Evolutionary conservation across 2,888 invertebrate genomes (phyloP), one percentile per base, ranked within the genome.

Genomic region (Pharmacophagus antenor): DNA sequence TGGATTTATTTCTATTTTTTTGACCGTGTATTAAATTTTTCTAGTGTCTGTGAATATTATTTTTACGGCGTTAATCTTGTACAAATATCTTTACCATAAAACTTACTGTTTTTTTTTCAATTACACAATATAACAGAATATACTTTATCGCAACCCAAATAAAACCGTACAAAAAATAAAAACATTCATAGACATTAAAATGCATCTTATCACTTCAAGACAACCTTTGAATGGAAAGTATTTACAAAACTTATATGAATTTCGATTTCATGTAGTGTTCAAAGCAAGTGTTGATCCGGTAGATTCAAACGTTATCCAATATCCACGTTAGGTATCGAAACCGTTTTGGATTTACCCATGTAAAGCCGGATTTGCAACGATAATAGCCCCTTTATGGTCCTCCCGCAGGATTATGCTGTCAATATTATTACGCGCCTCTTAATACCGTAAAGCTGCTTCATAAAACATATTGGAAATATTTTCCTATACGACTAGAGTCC

Each of bases 361-460:
- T 78, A 73, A 81, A 76, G 80, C 79, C 69, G 85, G 85, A 85
- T 87, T 86, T 84, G 81, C 80, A 68, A 67, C 79, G 82, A 86
- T 86, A 85, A 80, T 80, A 77, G 72, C 72, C 80, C 74, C 75
- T 85, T 87, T 88, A 87, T 82, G 80, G 81, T 66, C 62, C 67
- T 72, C 74, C 73, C 72, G 70, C 71, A 69, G 85, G 88, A 88
- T 88, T 87, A 88, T 73, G 77, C 74, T 84, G 88, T 85, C 88
- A 86, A 88, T 88, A 87, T 86, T 88, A 88, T 88, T 87, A 87
- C 85, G 77, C 84, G 88, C 80, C 80, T 79, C 79, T 86, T 87
- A 87, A 88, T 88, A 85, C 88, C 87, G 86, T 84, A 86, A 84
- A 88, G 86, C 87, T 75, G 80, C 68, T 76, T 76, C 83, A 82